Base-by-base conservation (phyloP, 2,113 vertebrate genomes). In the Ivindomyrus marchei region DNA sequence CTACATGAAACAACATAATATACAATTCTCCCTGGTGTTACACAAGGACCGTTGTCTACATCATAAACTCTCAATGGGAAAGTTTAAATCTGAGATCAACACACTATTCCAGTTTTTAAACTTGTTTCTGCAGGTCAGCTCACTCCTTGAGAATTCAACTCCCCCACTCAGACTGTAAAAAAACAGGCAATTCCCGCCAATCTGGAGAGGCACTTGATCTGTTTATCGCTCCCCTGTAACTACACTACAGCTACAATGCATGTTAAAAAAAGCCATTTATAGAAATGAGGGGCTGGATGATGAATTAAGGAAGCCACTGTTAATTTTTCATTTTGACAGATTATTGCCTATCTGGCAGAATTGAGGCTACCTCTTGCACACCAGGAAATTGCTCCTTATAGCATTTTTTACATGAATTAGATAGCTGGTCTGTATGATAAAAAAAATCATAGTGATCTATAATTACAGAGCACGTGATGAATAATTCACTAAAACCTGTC, bases 281-380 rank as follows among this genome's bases (percentile, higher is more conserved):
- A 95, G 95, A 94, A 94, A 92, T 94, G 93, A 95, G 93, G 93
- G 93, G 94, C 92, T 94, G 94, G 92, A 95, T 96, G 96, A 97
- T 97, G 94, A 96, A 97, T 97, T 96, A 96, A 95, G 93, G 94
- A 93, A 94, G 92, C 93, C 85, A 92, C 93, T 93, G 95, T 97
- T 97, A 96, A 96, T 96, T 97, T 97, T 97, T 97, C 96, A 97
- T 96, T 96, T 93, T 97, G 96, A 97, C 95, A 96, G 94, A 97
- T 97, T 95, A 96, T 96, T 92, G 66, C 95, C 95, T 93, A 89
- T 97, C 95, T 95, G 91, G 94, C 95, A 94, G 93, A 94, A 95
- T 93, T 94, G 94, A 94, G 95, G 95, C 93, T 92, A 93, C 92
- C 94, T 93, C 93, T 92, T 92, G 21, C 94, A 92, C 94, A 91